Evolutionary conservation across 2,113 vertebrate genomes (phyloP), one percentile per base, ranked within the genome.

Genomic region (Melanostigma gelatinosum): DNA sequence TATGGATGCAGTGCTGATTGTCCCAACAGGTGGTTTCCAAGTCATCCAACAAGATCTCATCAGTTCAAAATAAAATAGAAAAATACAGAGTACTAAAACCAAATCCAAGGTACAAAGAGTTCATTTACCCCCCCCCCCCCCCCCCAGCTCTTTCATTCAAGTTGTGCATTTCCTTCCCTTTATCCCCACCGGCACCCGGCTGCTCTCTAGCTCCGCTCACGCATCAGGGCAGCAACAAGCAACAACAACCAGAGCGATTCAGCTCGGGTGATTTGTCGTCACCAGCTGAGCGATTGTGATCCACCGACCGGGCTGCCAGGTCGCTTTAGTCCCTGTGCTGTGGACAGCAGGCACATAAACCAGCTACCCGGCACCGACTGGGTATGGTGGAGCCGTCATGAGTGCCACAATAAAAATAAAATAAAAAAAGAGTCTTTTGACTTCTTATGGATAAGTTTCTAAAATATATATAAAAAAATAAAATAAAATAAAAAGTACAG

Each of bases 1-100:
- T 18, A 50, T 69, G 82, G 65, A 79, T 75, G 68, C 79, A 69
- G 80, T 71, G 85, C 72, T 79, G 83, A 89, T 89, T 89, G 85
- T 85, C 85, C 55, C 78, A 77, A 79, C 71, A 72, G 66, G 75
- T 65, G 63, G 72, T 44, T 38, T 22, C 40, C 24, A 16, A 24
- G 52, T 50, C 46, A 42, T 84, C 79, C 66, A 54, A 75, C 64
- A 77, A 64, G 48, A 48, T 66, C 44, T 73, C 20, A 65, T 60
- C 65, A 73, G 48, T 65, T 40, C 10, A 62, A 70, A 81, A 73
- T 20, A 73, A 60, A 55, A 27, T 8, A 6, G 4, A 27, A 57
- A 76, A 54, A 79, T 10, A 69, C n/a, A 58, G 22, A 60, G 58
- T 8, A 79, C 57, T 75, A 54, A 63, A 68, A 58, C 63, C 66